Percentiles rank a stretch among this genome's conserved stretches.
Conservation (phyloP, 2,888 invertebrate species). For the Drosophila cyrtoloma region DNA sequence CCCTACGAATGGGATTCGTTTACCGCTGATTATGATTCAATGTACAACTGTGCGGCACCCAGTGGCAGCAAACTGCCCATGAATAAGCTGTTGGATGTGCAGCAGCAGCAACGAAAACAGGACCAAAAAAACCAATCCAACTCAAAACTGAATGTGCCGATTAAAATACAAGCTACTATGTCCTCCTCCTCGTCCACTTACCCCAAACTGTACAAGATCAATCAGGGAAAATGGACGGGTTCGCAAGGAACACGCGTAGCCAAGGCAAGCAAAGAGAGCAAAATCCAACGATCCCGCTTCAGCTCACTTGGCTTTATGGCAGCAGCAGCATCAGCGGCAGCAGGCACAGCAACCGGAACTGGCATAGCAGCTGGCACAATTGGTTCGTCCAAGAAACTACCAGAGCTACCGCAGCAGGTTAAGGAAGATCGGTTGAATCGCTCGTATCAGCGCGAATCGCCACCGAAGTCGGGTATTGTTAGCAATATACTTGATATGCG, state of each 20-base stretch:
- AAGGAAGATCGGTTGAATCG: neutral
- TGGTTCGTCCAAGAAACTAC: conserved; percentile 14
- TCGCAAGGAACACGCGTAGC: neutral
- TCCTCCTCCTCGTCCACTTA: conserved; percentile 14
- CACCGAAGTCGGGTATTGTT: conserved; percentile 2
- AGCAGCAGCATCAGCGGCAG: neutral
- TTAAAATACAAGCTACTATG: conserved; percentile 14
- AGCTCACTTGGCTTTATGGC: neutral
- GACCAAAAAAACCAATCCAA: neutral
- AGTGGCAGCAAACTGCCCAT: conserved; percentile 14
- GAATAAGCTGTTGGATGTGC: conserved; percentile 18
- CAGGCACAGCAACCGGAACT: neutral
- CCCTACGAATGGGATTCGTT: conserved; percentile 26
- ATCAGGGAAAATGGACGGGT: conserved; percentile 25
- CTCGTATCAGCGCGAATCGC: neutral
- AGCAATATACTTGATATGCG: conserved; percentile 16
- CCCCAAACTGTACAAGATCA: conserved; percentile 43
- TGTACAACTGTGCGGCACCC: conserved; percentile 15
- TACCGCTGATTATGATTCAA: conserved; percentile 1
- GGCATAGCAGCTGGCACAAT: neutral
- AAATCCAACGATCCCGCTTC: conserved; percentile 19
- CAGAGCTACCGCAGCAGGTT: neutral
- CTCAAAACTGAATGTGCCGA: conserved; percentile 4
- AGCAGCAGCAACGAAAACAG: neutral
- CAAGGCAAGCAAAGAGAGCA: conserved; percentile 26